phyloP scores from a whole-genome alignment of 2,797 vertebrate species.

The Acomys russatus region DNA sequence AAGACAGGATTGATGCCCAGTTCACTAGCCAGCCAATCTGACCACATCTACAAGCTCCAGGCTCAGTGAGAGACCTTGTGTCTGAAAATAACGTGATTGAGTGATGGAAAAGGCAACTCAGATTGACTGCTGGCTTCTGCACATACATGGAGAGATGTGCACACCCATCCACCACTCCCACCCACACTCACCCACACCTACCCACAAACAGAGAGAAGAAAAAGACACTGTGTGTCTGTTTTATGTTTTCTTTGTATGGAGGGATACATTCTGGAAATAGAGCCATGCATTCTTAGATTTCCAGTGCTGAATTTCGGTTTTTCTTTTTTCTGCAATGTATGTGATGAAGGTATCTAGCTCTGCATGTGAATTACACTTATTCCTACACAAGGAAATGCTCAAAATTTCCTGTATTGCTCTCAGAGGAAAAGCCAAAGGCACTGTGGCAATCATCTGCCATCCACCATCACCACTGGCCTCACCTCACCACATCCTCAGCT shows the following conservation, averaged over 20 bases:
- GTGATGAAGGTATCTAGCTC: not conserved
- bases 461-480: not conserved
- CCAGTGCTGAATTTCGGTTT: not conserved
- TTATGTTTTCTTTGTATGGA: not conserved
- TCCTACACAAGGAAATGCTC: not conserved
- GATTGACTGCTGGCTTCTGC: not conserved
- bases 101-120: not conserved
- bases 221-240: no score
- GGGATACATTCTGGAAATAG: not conserved
- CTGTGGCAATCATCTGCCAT: not conserved
- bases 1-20: not conserved
- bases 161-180: not conserved
- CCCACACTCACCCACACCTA: not conserved
- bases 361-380: not conserved
- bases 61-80: not conserved
- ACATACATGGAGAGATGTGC: not conserved
- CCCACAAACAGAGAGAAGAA: not conserved
- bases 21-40: not conserved
- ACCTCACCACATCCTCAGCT: not conserved
- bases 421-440: not conserved
- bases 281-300: not conserved
- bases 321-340: not conserved
- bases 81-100: not conserved
- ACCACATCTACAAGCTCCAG: not conserved
- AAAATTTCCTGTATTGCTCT: not conserved